Base-by-base conservation (phyloP, 1,140 invertebrate genomes). In the Calliopsis andreniformis region DNA sequence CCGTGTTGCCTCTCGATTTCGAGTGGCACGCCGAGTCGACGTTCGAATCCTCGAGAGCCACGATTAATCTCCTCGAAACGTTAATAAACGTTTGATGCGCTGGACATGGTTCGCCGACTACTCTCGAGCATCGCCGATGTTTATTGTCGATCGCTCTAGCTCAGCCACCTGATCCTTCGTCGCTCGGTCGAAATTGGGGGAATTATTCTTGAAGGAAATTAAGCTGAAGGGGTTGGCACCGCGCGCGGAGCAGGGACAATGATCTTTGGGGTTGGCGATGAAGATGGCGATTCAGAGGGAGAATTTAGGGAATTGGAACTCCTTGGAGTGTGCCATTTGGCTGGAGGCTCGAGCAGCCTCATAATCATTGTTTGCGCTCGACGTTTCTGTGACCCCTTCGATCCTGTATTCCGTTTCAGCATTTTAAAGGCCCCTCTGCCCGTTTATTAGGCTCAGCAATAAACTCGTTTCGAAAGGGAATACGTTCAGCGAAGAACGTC, bases 61-160 rank as follows among this genome's bases (percentile, higher is more conserved):
- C 73, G 45, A 84, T 84, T 84, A 83, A 83, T 84, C 77, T 82
- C 63, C 77, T 82, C 63, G 71, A 79, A 82, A 76, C 66, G 82
- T 80, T 82, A 84, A 84, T 84, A 83, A 84, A 80, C 68, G 72
- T 83, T 84, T 67, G 77, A 80, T 73, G 72, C n/a, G n/a, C 42
- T 30, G 63, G 42, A 43, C 55, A 30, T 18, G 28, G 42, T 25
- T n/a, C 32, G 20, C 18, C 0, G 42, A 20, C 23, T 18, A 14
- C 0, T 18, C 42, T 43, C 4, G 2, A 6, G 30, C 16, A 14
- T 32, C 53, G 14, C 14, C 1, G 55, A 30, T 49, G 56, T 69
- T 69, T 59, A 55, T 55, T 25, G 23, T 55, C 12, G 25, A 55
- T 55, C 8, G 25, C 2, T 16, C 12, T n/a, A n/a, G n/a, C n/a